A percentile compares a stretch with the other conserved stretches of the same genome.
Conservation (phyloP, 2,888 invertebrate genomes). For the Drosophila lacicola region DNA sequence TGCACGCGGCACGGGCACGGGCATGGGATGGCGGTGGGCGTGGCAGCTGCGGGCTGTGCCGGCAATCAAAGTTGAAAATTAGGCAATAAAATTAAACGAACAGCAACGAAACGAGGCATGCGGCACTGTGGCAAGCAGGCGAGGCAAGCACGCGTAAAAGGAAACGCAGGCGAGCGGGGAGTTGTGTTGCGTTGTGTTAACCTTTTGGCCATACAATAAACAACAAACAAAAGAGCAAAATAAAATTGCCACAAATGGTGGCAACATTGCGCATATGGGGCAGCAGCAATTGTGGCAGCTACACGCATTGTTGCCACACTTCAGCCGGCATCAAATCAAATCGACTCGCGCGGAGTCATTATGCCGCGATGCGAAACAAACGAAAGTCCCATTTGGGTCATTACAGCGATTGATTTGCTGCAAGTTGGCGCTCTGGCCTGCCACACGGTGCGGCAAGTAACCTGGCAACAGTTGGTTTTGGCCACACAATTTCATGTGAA, state of each 20-base stretch:
- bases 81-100: slow-evolving; percentile 80
- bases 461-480: slow-evolving; percentile 79
- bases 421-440: background rate
- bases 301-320: slow-evolving; percentile 47
- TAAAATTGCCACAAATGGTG: slow-evolving; percentile 63
- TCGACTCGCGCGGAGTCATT: slow-evolving; percentile 24
- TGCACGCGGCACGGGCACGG: background rate
- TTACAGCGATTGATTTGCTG: slow-evolving; percentile 54
- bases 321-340: slow-evolving; percentile 24
- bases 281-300: slow-evolving; percentile 5
- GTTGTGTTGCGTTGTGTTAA: slow-evolving; percentile 40
- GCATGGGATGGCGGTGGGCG: background rate
- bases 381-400: slow-evolving; percentile 46
- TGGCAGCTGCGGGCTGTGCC: slow-evolving; percentile 36
- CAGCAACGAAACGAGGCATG: slow-evolving; percentile 63
- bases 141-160: slow-evolving; percentile 1
- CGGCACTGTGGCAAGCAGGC: slow-evolving; percentile 4
- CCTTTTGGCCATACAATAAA: slow-evolving; percentile 60
- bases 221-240: slow-evolving; percentile 33
- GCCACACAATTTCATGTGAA: slow-evolving; percentile 48
- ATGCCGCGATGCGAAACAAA: slow-evolving; percentile 28
- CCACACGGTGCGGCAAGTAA: slow-evolving; percentile 18
- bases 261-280: slow-evolving; percentile 60
- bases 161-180: background rate
- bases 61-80: slow-evolving; percentile 80